phyloP scores from a whole-genome alignment of 2,797 vertebrate species.

The Picus viridis region DNA sequence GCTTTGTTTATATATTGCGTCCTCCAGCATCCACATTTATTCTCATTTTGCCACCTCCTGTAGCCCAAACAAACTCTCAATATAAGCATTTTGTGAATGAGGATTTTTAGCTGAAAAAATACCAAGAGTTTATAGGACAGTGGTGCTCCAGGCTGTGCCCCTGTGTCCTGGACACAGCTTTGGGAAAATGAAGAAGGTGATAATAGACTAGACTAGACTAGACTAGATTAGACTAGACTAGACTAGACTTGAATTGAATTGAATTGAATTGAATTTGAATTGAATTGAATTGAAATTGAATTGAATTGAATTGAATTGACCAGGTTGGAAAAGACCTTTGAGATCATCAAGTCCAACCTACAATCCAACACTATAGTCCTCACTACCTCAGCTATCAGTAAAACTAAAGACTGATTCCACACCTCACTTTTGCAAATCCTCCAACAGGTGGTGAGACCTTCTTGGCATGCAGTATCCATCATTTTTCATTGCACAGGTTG shows the following conservation, averaged over 20 bases:
- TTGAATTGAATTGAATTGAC: no score
- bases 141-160: background rate
- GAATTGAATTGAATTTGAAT: no score
- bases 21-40: background rate
- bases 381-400: background rate
- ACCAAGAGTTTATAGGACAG: background rate
- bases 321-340: no score
- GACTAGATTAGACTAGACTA: no score
- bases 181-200: fast-evolving
- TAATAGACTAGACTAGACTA: no score
- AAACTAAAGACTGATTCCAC: background rate
- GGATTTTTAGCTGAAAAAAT: background rate
- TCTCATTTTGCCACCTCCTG: background rate
- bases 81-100: background rate
- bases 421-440: background rate
- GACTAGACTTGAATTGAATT: no score
- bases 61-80: no score
- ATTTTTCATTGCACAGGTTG: background rate
- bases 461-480: background rate
- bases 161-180: background rate
- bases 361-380: background rate
- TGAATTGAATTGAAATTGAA: no score
- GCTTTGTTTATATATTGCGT: background rate
- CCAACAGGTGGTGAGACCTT: background rate
- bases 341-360: no score